Evolutionary conservation across 2,888 invertebrate species (phyloP).

Genomic region (Furcula furcula): DNA sequence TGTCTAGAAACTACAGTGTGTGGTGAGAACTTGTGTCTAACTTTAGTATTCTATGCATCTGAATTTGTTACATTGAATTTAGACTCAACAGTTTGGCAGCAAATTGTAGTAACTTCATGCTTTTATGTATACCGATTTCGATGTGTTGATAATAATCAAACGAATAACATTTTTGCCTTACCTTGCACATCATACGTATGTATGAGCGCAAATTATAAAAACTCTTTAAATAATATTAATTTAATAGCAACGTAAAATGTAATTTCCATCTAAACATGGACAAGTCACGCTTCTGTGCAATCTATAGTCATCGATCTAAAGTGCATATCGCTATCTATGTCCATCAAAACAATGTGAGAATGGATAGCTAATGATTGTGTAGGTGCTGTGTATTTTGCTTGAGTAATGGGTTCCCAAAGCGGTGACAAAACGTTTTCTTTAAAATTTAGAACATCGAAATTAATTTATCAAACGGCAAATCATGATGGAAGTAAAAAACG

Average conservation of each 20-base stretch:
- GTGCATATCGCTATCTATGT: conserved; percentile 58
- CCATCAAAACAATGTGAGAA: conserved; percentile 44
- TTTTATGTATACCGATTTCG: no score
- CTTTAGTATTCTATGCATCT: background rate
- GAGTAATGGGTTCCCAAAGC: conserved; percentile 67
- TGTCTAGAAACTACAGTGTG: background rate
- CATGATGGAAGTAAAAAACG: conserved; percentile 26
- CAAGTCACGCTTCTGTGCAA: conserved; percentile 50
- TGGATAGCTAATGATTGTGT: conserved; percentile 66
- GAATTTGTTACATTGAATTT: background rate
- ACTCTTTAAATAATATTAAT: background rate
- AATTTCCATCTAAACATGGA: conserved; percentile 32
- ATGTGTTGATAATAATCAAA: no score
- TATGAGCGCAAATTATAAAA: no score
- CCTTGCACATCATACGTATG: background rate
- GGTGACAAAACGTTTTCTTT: conserved; percentile 55
- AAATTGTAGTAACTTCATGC: no score
- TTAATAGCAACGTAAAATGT: conserved; percentile 24
- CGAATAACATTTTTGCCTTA: no score
- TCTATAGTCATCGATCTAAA: conserved; percentile 59
- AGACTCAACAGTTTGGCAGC: no score
- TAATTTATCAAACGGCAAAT: conserved; percentile 23
- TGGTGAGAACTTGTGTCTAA: background rate
- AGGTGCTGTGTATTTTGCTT: conserved; percentile 73
- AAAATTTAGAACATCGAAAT: conserved; percentile 16